Evolutionary conservation across 1,140 invertebrate genomes (phyloP).

Genomic region (Archivesica marissinica): DNA sequence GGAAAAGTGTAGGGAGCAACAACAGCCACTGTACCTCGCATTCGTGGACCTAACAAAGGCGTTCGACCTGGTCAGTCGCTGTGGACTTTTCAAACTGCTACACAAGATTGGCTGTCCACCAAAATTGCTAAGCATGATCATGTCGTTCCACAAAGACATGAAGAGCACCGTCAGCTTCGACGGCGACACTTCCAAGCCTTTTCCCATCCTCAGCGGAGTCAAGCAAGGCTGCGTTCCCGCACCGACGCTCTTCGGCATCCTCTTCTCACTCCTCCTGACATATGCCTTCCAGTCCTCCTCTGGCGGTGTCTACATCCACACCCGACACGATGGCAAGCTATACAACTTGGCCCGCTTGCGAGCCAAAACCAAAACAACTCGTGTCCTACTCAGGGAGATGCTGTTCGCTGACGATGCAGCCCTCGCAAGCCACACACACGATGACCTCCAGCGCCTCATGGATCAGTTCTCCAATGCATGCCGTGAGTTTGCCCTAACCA

Average conservation of each 20-base stretch:
- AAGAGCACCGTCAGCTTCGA: constrained; percentile 1
- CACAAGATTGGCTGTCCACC: constrained; percentile 38
- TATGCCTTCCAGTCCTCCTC: constrained; percentile 8
- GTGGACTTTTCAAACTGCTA: constrained; percentile 45
- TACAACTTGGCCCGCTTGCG: constrained; percentile 53
- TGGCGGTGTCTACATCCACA: constrained; percentile 28
- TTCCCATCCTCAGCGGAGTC: neutral
- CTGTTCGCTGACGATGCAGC: constrained; percentile 67
- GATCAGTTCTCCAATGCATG: neutral
- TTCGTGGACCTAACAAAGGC: constrained; percentile 46
- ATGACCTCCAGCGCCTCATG: constrained; percentile 43
- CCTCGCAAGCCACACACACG: constrained; percentile 40
- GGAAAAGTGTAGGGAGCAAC: constrained; percentile 34
- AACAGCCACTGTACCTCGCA: constrained; percentile 29
- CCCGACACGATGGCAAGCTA: constrained; percentile 65
- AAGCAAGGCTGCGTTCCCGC: constrained; percentile 26
- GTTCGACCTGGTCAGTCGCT: no score
- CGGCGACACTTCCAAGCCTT: no score
- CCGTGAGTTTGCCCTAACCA: constrained; percentile 10
- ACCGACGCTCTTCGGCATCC: constrained; percentile 34
- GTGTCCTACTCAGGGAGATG: constrained; percentile 67
- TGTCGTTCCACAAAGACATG: constrained; percentile 6
- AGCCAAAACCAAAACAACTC: constrained; percentile 57
- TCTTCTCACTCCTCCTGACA: constrained; percentile 32
- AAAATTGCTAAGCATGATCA: constrained; percentile 39